Conservation (phyloP, 2,797 vertebrate species). For the Zenarchopterus dispar region DNA sequence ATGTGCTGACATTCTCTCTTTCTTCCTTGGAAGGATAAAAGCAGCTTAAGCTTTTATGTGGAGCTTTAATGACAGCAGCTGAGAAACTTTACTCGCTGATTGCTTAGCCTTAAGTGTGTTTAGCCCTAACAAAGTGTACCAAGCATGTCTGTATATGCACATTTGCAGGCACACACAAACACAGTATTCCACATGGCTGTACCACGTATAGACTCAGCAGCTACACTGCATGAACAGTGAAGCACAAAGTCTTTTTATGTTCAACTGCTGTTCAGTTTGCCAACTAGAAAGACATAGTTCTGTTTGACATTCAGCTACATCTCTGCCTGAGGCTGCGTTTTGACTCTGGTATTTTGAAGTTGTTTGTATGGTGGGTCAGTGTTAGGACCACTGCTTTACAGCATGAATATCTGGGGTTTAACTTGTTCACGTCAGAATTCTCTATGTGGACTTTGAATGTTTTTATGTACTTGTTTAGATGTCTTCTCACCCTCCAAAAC, state of each 20-base stretch:
- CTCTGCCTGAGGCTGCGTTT: slow-evolving; percentile 19
- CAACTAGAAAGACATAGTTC: slow-evolving; percentile 11
- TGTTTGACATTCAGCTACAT: slow-evolving; percentile 31
- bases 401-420: slow-evolving; percentile 2
- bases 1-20: slow-evolving; percentile 75
- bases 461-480: no score
- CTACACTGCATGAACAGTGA: slow-evolving; percentile 6
- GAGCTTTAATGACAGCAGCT: slow-evolving; percentile 73
- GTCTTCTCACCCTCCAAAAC: no score
- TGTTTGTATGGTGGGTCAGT: slow-evolving; percentile 10
- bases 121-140: slow-evolving; percentile 52
- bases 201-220: slow-evolving; percentile 6
- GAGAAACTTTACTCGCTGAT: slow-evolving; percentile 73
- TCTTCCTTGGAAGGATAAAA: slow-evolving; percentile 78
- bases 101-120: slow-evolving; percentile 74
- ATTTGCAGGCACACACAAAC: neutral
- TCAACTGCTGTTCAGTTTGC: slow-evolving; percentile 30
- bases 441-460: slow-evolving; percentile 3
- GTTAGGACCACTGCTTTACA: slow-evolving; percentile 1
- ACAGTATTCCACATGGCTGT: slow-evolving; percentile 4
- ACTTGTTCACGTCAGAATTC: neutral
- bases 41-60: slow-evolving; percentile 80
- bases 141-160: slow-evolving; percentile 18
- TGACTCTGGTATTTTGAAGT: slow-evolving; percentile 29
- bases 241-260: slow-evolving; percentile 33